Conservation (phyloP, 2,888 invertebrate species). For the Pimpla rufipes region DNA sequence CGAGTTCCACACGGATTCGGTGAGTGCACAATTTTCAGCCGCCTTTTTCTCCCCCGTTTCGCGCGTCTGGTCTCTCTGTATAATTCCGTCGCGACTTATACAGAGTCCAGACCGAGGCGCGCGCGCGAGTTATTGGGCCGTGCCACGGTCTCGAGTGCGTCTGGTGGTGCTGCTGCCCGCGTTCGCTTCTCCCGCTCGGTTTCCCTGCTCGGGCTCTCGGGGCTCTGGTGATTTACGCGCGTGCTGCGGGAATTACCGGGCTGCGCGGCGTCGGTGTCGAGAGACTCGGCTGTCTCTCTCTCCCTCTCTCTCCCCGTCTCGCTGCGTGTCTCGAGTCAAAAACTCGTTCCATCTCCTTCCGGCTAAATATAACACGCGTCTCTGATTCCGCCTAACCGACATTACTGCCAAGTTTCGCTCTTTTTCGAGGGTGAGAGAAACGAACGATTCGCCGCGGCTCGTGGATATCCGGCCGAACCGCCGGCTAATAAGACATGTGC, state of each 20-base stretch:
- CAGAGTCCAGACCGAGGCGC: constrained; percentile 14
- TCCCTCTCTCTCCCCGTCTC: constrained; percentile 36
- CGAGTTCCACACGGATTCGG: constrained; percentile 55
- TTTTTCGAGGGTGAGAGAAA: constrained; percentile 62
- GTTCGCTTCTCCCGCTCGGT: constrained; percentile 28
- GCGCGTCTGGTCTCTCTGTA: background rate
- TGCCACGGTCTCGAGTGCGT: constrained; percentile 72
- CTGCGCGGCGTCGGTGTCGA: constrained; percentile 52
- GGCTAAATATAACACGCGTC: constrained; percentile 68
- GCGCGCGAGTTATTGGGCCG: constrained; percentile 64
- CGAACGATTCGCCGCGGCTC: constrained; percentile 7
- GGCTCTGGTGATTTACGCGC: constrained; percentile 68
- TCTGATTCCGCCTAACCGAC: constrained; percentile 67
- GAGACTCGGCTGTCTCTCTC: constrained; percentile 56
- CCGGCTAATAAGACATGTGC: background rate
- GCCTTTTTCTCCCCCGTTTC: background rate
- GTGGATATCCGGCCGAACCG: constrained; percentile 13
- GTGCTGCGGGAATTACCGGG: constrained; percentile 64
- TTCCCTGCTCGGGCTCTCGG: no score
- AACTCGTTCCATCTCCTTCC: constrained; percentile 39
- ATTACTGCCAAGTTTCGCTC: constrained; percentile 65
- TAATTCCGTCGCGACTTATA: background rate
- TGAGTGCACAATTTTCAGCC: constrained; percentile 46
- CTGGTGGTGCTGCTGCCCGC: constrained; percentile 63
- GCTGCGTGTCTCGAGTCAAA: constrained; percentile 57